phyloP scores from a whole-genome alignment of 2,113 vertebrate species.

The Todiramphus chloris region DNA sequence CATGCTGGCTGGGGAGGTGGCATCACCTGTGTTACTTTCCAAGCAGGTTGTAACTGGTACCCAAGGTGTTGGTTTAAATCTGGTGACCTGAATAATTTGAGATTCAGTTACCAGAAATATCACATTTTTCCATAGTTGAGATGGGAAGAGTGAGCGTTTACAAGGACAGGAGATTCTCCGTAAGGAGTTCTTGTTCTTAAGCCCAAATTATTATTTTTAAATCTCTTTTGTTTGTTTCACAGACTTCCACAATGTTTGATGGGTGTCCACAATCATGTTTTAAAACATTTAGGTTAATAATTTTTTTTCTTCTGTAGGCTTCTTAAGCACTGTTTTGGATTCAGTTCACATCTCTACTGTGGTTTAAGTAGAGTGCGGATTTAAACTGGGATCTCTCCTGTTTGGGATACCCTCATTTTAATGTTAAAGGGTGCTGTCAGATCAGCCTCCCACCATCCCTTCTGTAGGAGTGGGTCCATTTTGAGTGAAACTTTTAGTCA shows the following conservation, averaged over 20 bases:
- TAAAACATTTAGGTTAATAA: neutral
- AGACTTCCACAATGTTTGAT: neutral
- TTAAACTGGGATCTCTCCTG: neutral
- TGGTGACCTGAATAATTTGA: neutral
- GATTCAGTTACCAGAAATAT: neutral
- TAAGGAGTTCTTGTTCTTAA: neutral
- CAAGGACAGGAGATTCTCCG: neutral
- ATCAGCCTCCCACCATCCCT: neutral
- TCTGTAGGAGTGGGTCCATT: neutral
- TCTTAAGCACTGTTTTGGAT: neutral
- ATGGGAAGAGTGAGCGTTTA: neutral
- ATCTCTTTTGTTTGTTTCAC: slow-evolving; percentile 7
- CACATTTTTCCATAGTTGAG: neutral
- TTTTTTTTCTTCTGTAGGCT: neutral
- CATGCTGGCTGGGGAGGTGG: neutral
- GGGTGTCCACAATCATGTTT: neutral
- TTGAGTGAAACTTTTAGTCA: neutral
- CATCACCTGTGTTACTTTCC: neutral
- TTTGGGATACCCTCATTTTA: neutral
- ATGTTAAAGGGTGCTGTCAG: neutral
- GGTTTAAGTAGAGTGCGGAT: neutral
- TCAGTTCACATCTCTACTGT: neutral
- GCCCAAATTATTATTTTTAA: neutral
- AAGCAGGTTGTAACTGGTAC: neutral
- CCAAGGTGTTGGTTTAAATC: neutral